Evolutionary conservation across 2,113 vertebrate species (phyloP), one percentile per base, ranked within the genome.

Genomic region (Maccullochella peelii): DNA sequence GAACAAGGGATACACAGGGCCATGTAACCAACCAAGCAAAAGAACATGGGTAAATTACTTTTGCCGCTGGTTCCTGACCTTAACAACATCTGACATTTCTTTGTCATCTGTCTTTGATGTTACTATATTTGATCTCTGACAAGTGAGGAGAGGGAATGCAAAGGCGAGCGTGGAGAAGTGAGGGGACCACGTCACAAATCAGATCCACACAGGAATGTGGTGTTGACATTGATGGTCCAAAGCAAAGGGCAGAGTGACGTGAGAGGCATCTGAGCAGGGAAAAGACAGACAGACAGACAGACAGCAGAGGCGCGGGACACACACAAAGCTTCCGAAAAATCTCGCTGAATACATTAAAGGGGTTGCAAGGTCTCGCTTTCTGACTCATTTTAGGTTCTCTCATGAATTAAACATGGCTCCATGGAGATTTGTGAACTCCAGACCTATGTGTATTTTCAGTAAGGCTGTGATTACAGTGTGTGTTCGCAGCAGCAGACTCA

Each of bases 211-310:
- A 95, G 94, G 94, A 93, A 92, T 90, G 91, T 69, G 49, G 79
- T 95, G 93, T 95, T 95, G 93, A 95, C 94, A 93, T 84, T 91
- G 93, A 93, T 88, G 86, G 83, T 92, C 90, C 80, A 93, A 93
- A 95, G 93, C 92, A 95, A 95, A 95, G 94, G 94, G 95, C 95
- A 95, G 87, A 87, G 79, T 83, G 93, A 94, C 93, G 95, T 95
- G 94, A 95, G 92, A 38, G 52, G 94, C 93, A 95, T 95, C 79
- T 62, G 68, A 93, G 91, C 72, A 71, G 69, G 66, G 75, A 55
- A 66, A 79, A 89, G 65, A 76, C 75, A 72, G 80, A 86, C 42
- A 68, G 79, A 84, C 21, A 23, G 73, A 83, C 25, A 20, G 73
- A 82, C 77, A 73, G 88, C 69, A 76, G 70, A 82, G 79, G 84